A percentile compares a stretch with the other conserved stretches of the same genome.
Evolutionary conservation across 2,888 invertebrate species (phyloP).

Genomic region (Synergus laeviventris): DNA sequence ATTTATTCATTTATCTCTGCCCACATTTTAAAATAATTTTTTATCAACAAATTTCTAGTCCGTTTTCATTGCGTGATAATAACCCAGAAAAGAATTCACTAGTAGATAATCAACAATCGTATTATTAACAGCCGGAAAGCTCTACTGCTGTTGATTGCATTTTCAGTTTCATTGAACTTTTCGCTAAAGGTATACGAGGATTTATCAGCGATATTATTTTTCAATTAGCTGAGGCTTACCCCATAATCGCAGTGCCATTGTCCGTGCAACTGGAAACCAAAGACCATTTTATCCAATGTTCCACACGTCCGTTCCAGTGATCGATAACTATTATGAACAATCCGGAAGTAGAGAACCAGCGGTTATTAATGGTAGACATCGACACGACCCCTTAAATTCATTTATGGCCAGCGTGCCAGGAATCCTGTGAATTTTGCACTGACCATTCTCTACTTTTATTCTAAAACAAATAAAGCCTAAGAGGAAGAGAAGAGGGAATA

Average conservation of each 20-base stretch:
- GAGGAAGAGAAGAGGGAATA: slow-evolving; percentile 35
- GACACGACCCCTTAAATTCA: slow-evolving; percentile 50
- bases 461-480: slow-evolving; percentile 42
- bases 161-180: slow-evolving; percentile 20
- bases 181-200: not conserved
- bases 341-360: slow-evolving; percentile 44
- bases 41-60: not conserved
- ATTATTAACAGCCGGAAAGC: not conserved
- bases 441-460: slow-evolving; percentile 39
- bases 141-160: not conserved
- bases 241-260: slow-evolving; percentile 31
- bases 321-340: slow-evolving; percentile 32
- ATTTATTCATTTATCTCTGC: too few relatives aligned
- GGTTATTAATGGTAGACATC: slow-evolving; percentile 49
- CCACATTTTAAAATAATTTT: not conserved
- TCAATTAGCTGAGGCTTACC: slow-evolving; percentile 37
- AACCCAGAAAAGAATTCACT: not conserved
- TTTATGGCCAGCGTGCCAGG: slow-evolving; percentile 61
- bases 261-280: slow-evolving; percentile 31
- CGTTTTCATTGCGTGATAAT: not conserved
- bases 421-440: slow-evolving; percentile 51
- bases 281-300: slow-evolving; percentile 33
- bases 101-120: slow-evolving; percentile 7
- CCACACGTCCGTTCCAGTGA: slow-evolving; percentile 25
- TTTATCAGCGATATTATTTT: slow-evolving; percentile 37